phyloP scores from a whole-genome alignment of 2,888 invertebrate genomes.

The Synanthedon vespiformis region DNA sequence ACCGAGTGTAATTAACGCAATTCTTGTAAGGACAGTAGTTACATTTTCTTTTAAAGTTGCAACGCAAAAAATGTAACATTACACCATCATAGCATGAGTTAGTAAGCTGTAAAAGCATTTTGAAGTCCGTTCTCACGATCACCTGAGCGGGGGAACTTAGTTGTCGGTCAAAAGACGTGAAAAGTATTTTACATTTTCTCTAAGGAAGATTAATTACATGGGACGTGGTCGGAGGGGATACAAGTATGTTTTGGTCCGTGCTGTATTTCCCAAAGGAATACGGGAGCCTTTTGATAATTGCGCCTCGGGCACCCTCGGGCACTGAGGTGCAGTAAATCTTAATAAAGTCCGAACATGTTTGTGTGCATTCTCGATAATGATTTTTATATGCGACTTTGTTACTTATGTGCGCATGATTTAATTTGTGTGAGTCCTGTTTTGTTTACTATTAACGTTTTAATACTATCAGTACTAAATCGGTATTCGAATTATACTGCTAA shows the following conservation, averaged over 20 bases:
- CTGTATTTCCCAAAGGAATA: conserved; percentile 44
- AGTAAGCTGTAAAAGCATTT: neutral
- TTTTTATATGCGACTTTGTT: neutral
- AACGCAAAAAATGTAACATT: conserved; percentile 7
- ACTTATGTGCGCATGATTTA: neutral
- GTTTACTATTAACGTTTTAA: too few relatives aligned
- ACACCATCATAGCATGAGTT: neutral
- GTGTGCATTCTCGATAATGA: conserved; percentile 8
- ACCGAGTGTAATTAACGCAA: conserved; percentile 15
- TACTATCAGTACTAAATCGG: too few relatives aligned
- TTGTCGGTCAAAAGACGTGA: neutral
- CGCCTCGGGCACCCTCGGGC: conserved; percentile 37
- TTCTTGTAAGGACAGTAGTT: conserved; percentile 14
- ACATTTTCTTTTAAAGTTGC: conserved; percentile 16
- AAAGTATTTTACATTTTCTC: neutral
- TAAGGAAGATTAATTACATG: conserved; percentile 12
- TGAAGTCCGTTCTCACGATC: neutral
- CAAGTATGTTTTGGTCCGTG: conserved; percentile 26
- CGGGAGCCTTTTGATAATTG: conserved; percentile 40
- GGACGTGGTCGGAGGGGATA: conserved; percentile 21
- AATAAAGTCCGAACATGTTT: conserved; percentile 28
- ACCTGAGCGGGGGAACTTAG: neutral
- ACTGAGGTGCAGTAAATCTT: conserved; percentile 52
- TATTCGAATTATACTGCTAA: too few relatives aligned
- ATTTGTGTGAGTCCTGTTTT: too few relatives aligned